Conservation (phyloP, 2,113 vertebrate species). For the Oreochromis aureus region DNA sequence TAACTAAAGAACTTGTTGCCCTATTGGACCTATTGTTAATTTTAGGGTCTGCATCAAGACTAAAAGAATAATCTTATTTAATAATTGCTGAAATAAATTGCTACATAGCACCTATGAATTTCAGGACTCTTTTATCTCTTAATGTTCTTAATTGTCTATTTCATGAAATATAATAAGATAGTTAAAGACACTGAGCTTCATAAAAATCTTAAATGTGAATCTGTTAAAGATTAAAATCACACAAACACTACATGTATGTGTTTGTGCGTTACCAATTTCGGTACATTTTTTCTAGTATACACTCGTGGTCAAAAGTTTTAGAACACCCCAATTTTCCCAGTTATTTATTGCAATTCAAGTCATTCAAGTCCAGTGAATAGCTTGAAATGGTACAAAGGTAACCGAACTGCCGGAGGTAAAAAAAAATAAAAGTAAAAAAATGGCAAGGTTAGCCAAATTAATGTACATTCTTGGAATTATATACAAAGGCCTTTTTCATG, state of each 20-base stretch:
- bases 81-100: not conserved
- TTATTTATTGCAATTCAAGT: not conserved
- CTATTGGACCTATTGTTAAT: not conserved
- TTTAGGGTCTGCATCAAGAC: not conserved
- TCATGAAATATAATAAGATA: not conserved
- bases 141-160: not conserved
- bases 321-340: not conserved
- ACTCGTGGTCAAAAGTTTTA: not conserved
- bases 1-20: not conserved
- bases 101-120: not conserved
- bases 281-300: not conserved
- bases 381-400: not conserved
- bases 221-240: not conserved
- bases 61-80: not conserved
- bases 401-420: not conserved
- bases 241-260: not conserved
- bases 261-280: not conserved
- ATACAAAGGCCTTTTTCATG: not conserved
- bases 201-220: not conserved
- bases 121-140: not conserved
- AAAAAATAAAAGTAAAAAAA: not conserved
- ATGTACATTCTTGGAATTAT: not conserved
- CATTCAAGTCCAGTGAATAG: not conserved
- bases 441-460: not conserved
- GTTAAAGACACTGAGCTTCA: fast-evolving